phyloP scores from a whole-genome alignment of 2,113 vertebrate species.

The Hipposideros armiger region DNA sequence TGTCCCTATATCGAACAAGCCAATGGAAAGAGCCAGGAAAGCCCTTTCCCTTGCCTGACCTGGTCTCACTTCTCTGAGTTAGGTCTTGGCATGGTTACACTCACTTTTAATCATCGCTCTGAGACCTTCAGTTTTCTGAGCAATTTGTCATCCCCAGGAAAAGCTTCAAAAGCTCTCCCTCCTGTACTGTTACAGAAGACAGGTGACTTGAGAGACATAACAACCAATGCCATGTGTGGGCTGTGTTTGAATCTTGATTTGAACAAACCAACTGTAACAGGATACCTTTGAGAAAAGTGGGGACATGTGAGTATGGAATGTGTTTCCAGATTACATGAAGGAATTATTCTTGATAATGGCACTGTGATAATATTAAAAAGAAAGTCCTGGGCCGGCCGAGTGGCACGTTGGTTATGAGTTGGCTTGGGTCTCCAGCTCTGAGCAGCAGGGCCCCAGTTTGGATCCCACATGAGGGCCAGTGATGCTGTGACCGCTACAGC shows the following conservation, averaged over 20 bases:
- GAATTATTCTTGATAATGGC: not conserved
- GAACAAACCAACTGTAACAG: not conserved
- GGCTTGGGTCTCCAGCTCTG: no score
- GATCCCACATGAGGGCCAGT: no score
- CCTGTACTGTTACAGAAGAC: not conserved
- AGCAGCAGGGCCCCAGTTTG: no score
- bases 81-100: not conserved
- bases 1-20: not conserved
- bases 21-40: not conserved
- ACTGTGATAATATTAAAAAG: not conserved
- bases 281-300: not conserved
- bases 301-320: not conserved
- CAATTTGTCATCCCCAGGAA: not conserved
- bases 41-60: not conserved
- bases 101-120: not conserved
- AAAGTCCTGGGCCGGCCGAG: not conserved
- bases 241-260: not conserved
- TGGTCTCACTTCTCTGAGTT: not conserved
- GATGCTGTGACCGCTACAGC: no score
- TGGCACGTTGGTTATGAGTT: no score
- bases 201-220: not conserved
- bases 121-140: not conserved
- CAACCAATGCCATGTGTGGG: not conserved
- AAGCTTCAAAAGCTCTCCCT: conserved; percentile 22
- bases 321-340: not conserved